Percentiles rank a stretch among this genome's conserved stretches.
phyloP scores from a whole-genome alignment of 2,797 vertebrate genomes.

The Graptemys geographica region DNA sequence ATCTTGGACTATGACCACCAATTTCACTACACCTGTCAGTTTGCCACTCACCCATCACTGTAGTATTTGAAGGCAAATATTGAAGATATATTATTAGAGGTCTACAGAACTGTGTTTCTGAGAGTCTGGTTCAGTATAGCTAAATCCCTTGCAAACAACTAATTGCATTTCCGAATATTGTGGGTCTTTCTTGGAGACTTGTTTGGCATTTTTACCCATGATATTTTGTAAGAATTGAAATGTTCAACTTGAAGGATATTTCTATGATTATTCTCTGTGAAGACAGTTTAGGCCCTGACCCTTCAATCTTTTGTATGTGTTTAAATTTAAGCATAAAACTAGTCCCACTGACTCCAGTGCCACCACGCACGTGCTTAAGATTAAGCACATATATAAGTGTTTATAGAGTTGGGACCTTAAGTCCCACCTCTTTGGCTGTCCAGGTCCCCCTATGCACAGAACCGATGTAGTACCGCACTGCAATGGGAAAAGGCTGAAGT shows the following conservation, averaged over 20 bases:
- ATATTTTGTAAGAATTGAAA: background rate
- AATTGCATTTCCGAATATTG: too few species aligned
- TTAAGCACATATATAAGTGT: background rate
- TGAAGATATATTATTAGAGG: too few species aligned
- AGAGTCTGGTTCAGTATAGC: too few species aligned
- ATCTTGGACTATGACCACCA: too few species aligned
- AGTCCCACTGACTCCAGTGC: background rate
- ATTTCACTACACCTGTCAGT: too few species aligned
- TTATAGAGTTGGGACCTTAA: background rate
- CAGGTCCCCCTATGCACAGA: background rate
- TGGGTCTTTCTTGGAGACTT: too few species aligned
- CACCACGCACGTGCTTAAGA: background rate
- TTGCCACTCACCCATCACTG: too few species aligned
- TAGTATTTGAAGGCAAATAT: background rate
- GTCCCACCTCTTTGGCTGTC: background rate
- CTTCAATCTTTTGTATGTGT: background rate
- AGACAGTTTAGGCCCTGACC: too few species aligned
- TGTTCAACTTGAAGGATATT: background rate
- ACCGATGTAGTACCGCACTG: background rate
- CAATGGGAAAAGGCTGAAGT: fast-evolving
- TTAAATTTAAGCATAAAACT: background rate
- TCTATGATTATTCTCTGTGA: background rate
- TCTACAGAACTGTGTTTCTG: too few species aligned
- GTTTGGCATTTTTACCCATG: background rate
- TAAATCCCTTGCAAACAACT: too few species aligned